These are phyloP conservation scores for Acanthosepion lycidas DNA, from an alignment of 2,888 invertebrate species.

Conservation along the genomic window DNA sequence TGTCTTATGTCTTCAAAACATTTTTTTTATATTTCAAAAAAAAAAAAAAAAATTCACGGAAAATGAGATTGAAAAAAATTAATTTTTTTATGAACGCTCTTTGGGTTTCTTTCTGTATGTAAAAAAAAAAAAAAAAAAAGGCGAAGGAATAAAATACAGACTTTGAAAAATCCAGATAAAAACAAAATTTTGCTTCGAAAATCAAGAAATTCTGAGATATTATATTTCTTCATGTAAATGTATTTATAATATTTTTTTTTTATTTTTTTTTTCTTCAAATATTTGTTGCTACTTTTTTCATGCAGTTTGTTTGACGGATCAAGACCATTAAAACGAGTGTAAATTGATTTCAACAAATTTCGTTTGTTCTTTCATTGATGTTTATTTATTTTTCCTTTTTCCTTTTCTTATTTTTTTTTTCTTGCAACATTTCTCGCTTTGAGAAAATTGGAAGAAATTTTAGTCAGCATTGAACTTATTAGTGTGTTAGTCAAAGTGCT, in stretches of 20 bases:
- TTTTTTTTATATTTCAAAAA: not conserved
- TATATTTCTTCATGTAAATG: not conserved
- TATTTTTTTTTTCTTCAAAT: not conserved
- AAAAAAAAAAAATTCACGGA: not conserved
- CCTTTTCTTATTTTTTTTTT: no score
- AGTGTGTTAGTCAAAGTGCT: no score
- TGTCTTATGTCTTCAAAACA: not conserved
- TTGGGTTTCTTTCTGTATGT: not conserved
- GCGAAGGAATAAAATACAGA: not conserved
- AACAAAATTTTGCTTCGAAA: not conserved
- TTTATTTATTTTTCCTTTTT: not conserved
- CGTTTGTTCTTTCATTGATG: not conserved
- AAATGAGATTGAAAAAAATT: not conserved
- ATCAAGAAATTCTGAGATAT: not conserved
- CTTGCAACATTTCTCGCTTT: not conserved
- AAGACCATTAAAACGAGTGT: slow-evolving; percentile 6
- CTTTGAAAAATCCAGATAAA: not conserved
- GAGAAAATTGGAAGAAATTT: no score
- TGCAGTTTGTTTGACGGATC: not conserved
- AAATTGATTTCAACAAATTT: not conserved
- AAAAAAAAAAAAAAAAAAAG: no score
- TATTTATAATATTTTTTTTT: not conserved
- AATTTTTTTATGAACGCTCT: not conserved
- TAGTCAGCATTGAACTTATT: no score
- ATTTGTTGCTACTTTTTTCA: slow-evolving; percentile 8